Percentiles rank a stretch among this genome's conserved stretches.
Evolutionary conservation across 1,140 invertebrate genomes (phyloP).

Genomic region (Tenebrio molitor): DNA sequence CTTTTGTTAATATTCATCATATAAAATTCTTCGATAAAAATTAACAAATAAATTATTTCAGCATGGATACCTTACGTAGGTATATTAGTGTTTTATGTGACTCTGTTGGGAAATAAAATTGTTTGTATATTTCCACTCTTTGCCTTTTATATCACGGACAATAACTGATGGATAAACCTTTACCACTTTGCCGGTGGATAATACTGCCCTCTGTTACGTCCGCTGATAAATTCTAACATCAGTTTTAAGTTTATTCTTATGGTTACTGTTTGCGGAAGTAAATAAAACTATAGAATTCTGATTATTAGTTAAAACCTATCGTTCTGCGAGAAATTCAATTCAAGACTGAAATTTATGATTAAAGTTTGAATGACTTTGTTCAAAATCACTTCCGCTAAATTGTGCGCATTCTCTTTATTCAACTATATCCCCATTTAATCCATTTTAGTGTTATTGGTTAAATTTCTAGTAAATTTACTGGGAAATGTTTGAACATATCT

Average conservation of each 20-base stretch:
- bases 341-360: conserved; percentile 59
- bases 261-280: neutral
- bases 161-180: too few species aligned
- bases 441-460: conserved; percentile 61
- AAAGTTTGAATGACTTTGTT: conserved; percentile 62
- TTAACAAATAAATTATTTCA: too few species aligned
- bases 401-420: conserved; percentile 62
- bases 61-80: too few species aligned
- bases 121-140: too few species aligned
- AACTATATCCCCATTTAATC: conserved; percentile 61
- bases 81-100: too few species aligned
- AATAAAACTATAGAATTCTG: conserved; percentile 43
- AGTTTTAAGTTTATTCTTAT: neutral
- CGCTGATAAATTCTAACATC: too few species aligned
- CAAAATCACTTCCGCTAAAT: conserved; percentile 61
- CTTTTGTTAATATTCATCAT: too few species aligned
- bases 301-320: conserved; percentile 45
- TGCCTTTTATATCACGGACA: too few species aligned
- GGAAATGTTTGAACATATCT: conserved; percentile 57
- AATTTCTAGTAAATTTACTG: conserved; percentile 58
- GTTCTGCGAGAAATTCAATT: conserved; percentile 54
- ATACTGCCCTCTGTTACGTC: too few species aligned
- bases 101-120: too few species aligned
- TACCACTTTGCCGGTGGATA: too few species aligned
- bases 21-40: too few species aligned